These are phyloP conservation scores for Oryctolagus cuniculus DNA, from an alignment of 2,113 vertebrate species.

Conservation along the genomic window mOryCun1.1 NC_091434.1:78250501-78251000, in stretches of 20 bases:
- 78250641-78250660: conserved; percentile 62
- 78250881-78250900: no score
- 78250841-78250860: no score
- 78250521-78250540: conserved; percentile 62
- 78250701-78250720: conserved; percentile 29
- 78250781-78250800: neutral
- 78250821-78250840: neutral
- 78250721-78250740: neutral
- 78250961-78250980: no score
- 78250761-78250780: neutral
- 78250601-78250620: conserved; percentile 63
- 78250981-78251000: no score
- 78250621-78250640: conserved; percentile 65
- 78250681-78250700: conserved; percentile 46
- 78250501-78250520: conserved; percentile 57
- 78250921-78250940: no score
- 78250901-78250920: no score
- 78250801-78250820: neutral
- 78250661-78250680: neutral
- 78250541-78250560: conserved; percentile 70
- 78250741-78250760: conserved; percentile 20
- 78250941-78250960: no score
- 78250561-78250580: conserved; percentile 44
- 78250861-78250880: no score
- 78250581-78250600: conserved; percentile 64